These are phyloP conservation scores for Rhea americana DNA, from an alignment of 2,113 vertebrate genomes.

Conservation along the genomic window DNA sequence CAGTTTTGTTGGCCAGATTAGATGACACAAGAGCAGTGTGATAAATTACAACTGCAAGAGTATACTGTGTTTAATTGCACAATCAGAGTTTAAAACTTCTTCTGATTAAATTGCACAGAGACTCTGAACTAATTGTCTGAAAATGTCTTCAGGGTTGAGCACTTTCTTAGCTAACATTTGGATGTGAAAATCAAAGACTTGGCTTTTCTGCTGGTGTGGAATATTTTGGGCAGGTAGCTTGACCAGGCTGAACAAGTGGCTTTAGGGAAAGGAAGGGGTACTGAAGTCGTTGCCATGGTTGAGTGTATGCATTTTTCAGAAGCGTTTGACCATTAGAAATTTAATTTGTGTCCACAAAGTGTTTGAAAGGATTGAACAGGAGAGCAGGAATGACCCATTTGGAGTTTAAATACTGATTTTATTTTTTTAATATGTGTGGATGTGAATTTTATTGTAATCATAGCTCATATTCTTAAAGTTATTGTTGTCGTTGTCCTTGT, in stretches of 20 bases:
- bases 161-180: neutral
- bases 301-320: neutral
- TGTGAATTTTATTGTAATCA: neutral
- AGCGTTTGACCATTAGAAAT: neutral
- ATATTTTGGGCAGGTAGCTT: neutral
- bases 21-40: neutral
- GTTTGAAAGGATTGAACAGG: neutral
- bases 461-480: neutral
- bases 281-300: neutral
- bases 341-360: neutral
- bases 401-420: neutral
- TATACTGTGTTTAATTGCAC: slow-evolving; percentile 55
- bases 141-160: slow-evolving; percentile 17
- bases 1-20: slow-evolving; percentile 24
- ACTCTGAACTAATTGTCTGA: slow-evolving; percentile 42
- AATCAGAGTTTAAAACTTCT: slow-evolving; percentile 43
- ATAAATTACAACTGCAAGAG: slow-evolving; percentile 39
- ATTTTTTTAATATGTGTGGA: neutral
- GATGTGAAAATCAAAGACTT: neutral
- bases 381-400: neutral
- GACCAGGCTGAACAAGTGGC: neutral
- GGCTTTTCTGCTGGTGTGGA: neutral
- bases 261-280: neutral
- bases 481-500: neutral
- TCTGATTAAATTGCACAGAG: slow-evolving; percentile 54